Evolutionary conservation across 2,888 invertebrate genomes (phyloP).

Genomic region (Callosobruchus maculatus): DNA sequence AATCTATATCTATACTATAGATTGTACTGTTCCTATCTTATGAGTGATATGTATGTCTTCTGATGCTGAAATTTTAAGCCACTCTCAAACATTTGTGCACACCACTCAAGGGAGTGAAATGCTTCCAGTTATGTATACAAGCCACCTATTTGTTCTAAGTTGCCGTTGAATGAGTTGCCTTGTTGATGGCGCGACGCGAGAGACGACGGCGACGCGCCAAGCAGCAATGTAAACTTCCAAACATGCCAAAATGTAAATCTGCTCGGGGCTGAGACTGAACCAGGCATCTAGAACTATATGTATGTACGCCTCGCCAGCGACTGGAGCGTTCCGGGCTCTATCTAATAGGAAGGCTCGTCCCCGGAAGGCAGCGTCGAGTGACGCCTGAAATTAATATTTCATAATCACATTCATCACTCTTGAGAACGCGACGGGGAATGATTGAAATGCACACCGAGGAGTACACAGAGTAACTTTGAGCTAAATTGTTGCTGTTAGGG

Average conservation of each 20-base stretch:
- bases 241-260: neutral
- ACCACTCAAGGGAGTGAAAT: no score
- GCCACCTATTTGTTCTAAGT: neutral
- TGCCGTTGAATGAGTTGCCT: neutral
- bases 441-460: neutral
- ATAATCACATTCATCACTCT: neutral
- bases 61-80: no score
- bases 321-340: neutral
- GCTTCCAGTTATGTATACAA: neutral
- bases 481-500: neutral
- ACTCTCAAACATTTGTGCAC: no score
- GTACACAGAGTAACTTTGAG: neutral
- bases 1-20: no score
- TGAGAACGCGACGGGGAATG: neutral
- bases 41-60: no score
- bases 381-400: neutral
- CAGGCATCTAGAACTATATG: neutral
- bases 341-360: neutral
- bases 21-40: no score
- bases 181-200: neutral
- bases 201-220: neutral
- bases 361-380: neutral
- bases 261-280: neutral
- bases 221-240: neutral
- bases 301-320: no score